Evolutionary conservation across 1,140 invertebrate genomes (phyloP).

Genomic region (Aphaenogaster rudis): DNA sequence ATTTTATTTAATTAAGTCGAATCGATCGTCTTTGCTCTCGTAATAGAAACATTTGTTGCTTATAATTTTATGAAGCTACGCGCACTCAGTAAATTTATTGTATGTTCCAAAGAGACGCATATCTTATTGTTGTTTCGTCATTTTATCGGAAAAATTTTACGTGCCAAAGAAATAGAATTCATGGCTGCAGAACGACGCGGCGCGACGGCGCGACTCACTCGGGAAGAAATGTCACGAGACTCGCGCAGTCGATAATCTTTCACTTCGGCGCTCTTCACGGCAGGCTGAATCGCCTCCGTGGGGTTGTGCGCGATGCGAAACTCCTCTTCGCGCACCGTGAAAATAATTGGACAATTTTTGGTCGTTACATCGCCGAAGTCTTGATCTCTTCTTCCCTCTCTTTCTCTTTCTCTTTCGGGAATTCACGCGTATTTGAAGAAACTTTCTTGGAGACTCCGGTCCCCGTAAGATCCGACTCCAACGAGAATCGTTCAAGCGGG

Average conservation of each 20-base stretch:
- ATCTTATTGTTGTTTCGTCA: not conserved
- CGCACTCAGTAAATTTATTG: not conserved
- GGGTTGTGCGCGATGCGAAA: not conserved
- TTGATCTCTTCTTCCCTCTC: not conserved
- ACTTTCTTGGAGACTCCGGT: slow-evolving; percentile 2
- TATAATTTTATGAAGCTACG: not conserved
- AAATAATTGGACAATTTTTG: slow-evolving; percentile 71
- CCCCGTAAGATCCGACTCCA: slow-evolving; percentile 1
- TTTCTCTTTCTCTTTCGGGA: not conserved
- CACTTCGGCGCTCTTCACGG: slow-evolving; percentile 46
- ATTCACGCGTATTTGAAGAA: slow-evolving; percentile 45
- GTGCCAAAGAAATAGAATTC: slow-evolving; percentile 12
- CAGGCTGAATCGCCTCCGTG: slow-evolving; percentile 12
- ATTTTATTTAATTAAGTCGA: slow-evolving; percentile 1
- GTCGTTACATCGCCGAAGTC: slow-evolving; percentile 51
- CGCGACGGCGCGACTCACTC: not conserved
- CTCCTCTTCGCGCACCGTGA: slow-evolving; percentile 28
- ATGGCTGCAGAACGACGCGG: not conserved
- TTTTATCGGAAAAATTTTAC: slow-evolving; percentile 36
- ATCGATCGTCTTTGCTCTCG: not conserved
- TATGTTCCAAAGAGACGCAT: not conserved
- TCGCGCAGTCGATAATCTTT: slow-evolving; percentile 67
- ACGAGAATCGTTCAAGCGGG: not conserved
- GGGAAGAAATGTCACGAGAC: slow-evolving; percentile 50
- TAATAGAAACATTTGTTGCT: not conserved